A percentile compares a stretch with the other conserved stretches of the same genome.
These are phyloP conservation scores for Macquaria australasica DNA, from an alignment of 2,113 vertebrate genomes.

Conservation along the genomic window DNA sequence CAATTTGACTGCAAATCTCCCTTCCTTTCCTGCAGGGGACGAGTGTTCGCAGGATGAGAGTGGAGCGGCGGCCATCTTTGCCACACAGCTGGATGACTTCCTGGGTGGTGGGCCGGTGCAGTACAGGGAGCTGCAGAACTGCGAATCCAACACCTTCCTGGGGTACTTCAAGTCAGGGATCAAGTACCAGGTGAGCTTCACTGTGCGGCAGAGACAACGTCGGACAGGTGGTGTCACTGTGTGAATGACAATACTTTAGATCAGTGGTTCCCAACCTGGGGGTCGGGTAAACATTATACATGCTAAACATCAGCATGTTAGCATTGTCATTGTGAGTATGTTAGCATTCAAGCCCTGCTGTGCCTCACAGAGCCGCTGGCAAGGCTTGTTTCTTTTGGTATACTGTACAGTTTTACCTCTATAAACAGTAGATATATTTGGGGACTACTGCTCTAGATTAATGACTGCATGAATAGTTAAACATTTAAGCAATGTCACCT, in stretches of 20 bases:
- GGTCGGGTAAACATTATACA: not conserved
- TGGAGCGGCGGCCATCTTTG: constrained; percentile 91
- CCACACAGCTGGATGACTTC: constrained; percentile 94
- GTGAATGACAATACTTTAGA: not conserved
- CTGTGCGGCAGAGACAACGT: not conserved
- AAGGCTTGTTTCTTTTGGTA: no score
- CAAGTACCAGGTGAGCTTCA: constrained; percentile 90
- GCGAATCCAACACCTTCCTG: constrained; percentile 91
- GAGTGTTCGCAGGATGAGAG: constrained; percentile 97
- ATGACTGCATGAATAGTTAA: not conserved
- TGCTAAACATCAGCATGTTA: not conserved
- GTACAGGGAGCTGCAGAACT: constrained; percentile 92
- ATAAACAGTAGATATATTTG: no score
- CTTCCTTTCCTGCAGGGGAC: constrained; percentile 83
- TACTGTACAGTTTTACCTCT: not conserved
- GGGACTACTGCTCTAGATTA: not conserved
- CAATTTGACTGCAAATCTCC: not conserved
- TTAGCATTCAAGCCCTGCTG: not conserved
- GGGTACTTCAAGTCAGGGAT: constrained; percentile 95
- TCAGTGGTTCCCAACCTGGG: not conserved
- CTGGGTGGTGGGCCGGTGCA: constrained; percentile 93
- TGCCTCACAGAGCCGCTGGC: not conserved
- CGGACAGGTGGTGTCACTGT: not conserved
- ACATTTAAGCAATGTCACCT: not conserved
- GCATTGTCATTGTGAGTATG: not conserved